Percentiles rank a stretch among this genome's conserved stretches.
phyloP scores from a whole-genome alignment of 2,888 invertebrate species.

The Halocaridina rubra region DNA sequence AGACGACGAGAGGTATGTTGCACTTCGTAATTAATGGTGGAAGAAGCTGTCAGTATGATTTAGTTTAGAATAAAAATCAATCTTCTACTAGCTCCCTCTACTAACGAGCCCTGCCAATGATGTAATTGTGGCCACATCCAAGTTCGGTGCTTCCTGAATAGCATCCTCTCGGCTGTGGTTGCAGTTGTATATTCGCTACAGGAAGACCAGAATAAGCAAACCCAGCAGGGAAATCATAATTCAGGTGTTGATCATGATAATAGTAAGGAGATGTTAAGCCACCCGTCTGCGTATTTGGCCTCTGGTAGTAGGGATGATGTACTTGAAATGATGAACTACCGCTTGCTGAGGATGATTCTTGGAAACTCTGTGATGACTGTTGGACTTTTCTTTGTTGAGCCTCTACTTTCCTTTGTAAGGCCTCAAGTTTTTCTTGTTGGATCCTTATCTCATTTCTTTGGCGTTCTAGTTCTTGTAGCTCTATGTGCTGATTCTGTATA shows the following conservation, averaged over 20 bases:
- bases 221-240: conserved; percentile 61
- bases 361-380: neutral
- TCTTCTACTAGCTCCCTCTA: neutral
- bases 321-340: neutral
- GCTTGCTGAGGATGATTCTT: neutral
- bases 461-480: neutral
- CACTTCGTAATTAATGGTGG: too few relatives aligned
- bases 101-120: conserved; percentile 2
- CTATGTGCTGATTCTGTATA: conserved; percentile 8
- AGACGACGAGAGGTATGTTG: too few relatives aligned
- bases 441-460: neutral
- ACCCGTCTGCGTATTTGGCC: conserved; percentile 1
- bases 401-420: conserved; percentile 27
- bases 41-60: too few relatives aligned
- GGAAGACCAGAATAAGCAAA: conserved; percentile 51
- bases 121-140: neutral
- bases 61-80: neutral
- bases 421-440: conserved; percentile 13
- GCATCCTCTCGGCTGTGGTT: neutral
- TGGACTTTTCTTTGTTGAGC: neutral
- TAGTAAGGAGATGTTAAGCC: conserved; percentile 51
- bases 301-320: neutral
- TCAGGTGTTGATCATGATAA: conserved; percentile 22
- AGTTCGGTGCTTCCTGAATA: neutral
- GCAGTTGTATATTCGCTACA: neutral